Evolutionary conservation across 2,888 invertebrate genomes (phyloP), one percentile per base, ranked within the genome.

Genomic region (Schrankia costaestrigalis): DNA sequence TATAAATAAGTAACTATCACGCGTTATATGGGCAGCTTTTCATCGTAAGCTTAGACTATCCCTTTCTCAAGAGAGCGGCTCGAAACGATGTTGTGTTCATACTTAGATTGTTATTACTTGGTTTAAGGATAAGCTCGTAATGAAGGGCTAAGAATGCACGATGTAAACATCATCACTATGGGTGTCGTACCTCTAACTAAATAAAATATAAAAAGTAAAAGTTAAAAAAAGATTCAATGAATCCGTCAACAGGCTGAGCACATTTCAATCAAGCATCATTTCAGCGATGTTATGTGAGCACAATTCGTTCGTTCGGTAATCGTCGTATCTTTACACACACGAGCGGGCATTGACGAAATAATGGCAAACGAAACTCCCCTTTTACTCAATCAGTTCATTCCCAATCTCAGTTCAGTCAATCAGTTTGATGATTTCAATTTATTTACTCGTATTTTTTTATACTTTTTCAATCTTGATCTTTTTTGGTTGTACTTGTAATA

Each of bases 271-370:
- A 18, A 26, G 31, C 35, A 39, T 38, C 28, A 40, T 43, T 22
- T 15, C 12, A 33, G 26, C 31, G 35, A 33, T 35, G 35, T 48
- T 55, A 44, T 18, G 41, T 22, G 31, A 35, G 27, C 51, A 41
- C n/a, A n/a, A n/a, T n/a, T n/a, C n/a, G 41, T 33, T 53, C 44
- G 32, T 35, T 46, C 32, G 43, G 26, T 48, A 49, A 45, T 45
- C 38, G 25, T 19, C 41, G 37, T 52, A 52, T 56, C 46, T 54
- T 45, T 54, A 42, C 49, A 57, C 58, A 62, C 56, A 54, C 55
- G 47, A 56, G 23, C 48, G 48, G 56, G 38, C 56, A 58, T 38
- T 46, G 46, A 60, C 50, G 58, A 60, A 49, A 46, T 56, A 51
- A 63, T 57, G 56, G 46, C 42, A 45, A 32, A 31, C 42, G 37